phyloP scores from a whole-genome alignment of 2,797 vertebrate species.

The Enteromius argenteus region DNA sequence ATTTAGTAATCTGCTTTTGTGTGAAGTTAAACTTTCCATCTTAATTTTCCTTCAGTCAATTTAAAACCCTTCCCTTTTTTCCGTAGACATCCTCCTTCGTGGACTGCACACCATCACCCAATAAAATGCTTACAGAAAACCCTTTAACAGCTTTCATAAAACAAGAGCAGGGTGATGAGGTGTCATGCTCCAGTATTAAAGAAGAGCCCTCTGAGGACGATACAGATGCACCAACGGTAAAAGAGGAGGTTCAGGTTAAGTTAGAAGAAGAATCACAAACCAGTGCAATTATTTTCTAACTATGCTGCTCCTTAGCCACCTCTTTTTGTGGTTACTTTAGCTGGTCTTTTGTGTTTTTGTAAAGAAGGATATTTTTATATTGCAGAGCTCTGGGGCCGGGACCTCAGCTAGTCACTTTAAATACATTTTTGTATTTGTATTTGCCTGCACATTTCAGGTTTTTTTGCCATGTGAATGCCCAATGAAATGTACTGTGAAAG shows the following conservation, averaged over 20 bases:
- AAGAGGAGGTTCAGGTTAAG: slow-evolving; percentile 78
- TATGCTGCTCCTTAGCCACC: slow-evolving; percentile 68
- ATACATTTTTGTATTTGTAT: slow-evolving; percentile 99
- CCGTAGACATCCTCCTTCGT: slow-evolving; percentile 87
- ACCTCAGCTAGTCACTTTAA: slow-evolving; percentile 84
- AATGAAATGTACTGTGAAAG: slow-evolving; percentile 61
- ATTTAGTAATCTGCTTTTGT: background rate
- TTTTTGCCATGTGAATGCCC: slow-evolving; percentile 73
- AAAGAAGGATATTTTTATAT: slow-evolving; percentile 83
- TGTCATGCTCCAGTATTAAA: slow-evolving; percentile 83
- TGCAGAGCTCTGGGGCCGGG: slow-evolving; percentile 84
- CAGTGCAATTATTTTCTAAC: slow-evolving; percentile 67
- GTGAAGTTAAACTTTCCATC: background rate
- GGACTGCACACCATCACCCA: slow-evolving; percentile 93
- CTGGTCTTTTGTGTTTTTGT: slow-evolving; percentile 62
- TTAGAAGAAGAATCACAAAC: slow-evolving; percentile 71
- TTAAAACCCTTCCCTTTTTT: slow-evolving; percentile 36
- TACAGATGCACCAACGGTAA: slow-evolving; percentile 75
- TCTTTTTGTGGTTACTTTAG: slow-evolving; percentile 73
- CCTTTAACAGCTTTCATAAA: slow-evolving; percentile 90
- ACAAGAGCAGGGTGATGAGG: slow-evolving; percentile 80
- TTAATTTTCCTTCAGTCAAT: background rate
- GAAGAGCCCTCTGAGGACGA: slow-evolving; percentile 81
- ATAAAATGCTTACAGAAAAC: slow-evolving; percentile 89
- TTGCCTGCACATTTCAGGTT: slow-evolving; percentile 88